These are phyloP conservation scores for Centrocercus urophasianus DNA, from an alignment of 2,113 vertebrate species.

Conservation along the genomic window DNA sequence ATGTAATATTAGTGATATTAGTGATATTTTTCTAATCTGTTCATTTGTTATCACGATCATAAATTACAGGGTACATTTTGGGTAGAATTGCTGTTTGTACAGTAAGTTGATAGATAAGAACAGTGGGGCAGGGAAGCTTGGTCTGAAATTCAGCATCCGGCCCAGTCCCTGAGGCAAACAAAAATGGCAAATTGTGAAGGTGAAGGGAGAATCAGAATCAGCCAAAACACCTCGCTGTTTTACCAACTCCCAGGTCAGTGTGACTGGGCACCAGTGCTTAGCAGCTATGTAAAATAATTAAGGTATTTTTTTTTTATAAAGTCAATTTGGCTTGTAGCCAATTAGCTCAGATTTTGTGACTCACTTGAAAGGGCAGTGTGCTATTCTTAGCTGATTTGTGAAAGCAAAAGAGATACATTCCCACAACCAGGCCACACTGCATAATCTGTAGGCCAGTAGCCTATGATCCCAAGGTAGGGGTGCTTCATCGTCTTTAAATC, in stretches of 20 bases:
- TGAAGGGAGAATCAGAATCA: background rate
- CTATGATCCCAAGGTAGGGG: background rate
- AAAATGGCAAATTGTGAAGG: background rate
- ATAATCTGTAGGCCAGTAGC: background rate
- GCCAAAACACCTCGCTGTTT: fast-evolving
- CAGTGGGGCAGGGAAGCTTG: background rate
- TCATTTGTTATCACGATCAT: background rate
- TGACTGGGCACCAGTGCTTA: background rate
- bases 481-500: background rate
- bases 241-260: background rate
- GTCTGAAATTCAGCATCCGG: background rate
- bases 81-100: background rate
- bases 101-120: background rate
- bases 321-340: background rate
- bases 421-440: background rate
- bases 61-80: background rate
- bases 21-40: background rate
- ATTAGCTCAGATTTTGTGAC: background rate
- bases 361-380: background rate
- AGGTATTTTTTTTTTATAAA: background rate
- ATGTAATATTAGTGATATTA: background rate
- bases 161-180: fast-evolving
- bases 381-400: background rate
- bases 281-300: background rate
- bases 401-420: background rate